Conservation (phyloP, 64 coral and sea anemone genomes). For the Pocillopora verrucosa region DNA sequence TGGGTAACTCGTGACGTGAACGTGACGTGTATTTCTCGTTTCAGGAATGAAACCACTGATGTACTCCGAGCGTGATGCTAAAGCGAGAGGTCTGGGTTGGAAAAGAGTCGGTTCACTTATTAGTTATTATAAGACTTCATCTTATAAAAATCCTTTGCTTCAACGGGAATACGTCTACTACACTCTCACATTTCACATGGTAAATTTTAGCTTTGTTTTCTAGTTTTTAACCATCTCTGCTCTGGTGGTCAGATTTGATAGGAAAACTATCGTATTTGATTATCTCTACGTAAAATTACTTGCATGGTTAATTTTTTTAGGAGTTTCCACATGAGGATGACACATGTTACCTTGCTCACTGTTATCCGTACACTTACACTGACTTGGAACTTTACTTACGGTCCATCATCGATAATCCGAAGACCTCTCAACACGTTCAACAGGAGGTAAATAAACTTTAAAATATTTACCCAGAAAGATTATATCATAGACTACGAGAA, state of each 20-base stretch:
- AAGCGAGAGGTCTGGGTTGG: slow-evolving; percentile 67
- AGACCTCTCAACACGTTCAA: slow-evolving; percentile 63
- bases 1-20: background rate
- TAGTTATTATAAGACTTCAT: slow-evolving; percentile 63
- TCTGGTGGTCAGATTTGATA: background rate
- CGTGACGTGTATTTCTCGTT: background rate
- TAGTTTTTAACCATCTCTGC: too few species aligned
- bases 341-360: slow-evolving; percentile 89
- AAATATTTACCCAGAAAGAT: background rate
- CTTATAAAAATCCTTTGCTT: slow-evolving; percentile 64
- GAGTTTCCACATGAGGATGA: slow-evolving; percentile 85
- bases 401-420: slow-evolving; percentile 60
- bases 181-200: slow-evolving; percentile 86
- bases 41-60: slow-evolving; percentile 91
- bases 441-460: slow-evolving; percentile 58
- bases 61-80: slow-evolving; percentile 77
- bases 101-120: slow-evolving; percentile 75
- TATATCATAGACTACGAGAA: too few species aligned
- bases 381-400: slow-evolving; percentile 78
- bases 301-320: slow-evolving; percentile 7
- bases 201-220: slow-evolving; percentile 17
- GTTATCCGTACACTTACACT: slow-evolving; percentile 96
- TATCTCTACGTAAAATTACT: too few species aligned
- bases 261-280: too few species aligned
- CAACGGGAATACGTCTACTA: slow-evolving; percentile 72